Evolutionary conservation across 2,888 invertebrate genomes (phyloP).

Genomic region (Smittia sp.): DNA sequence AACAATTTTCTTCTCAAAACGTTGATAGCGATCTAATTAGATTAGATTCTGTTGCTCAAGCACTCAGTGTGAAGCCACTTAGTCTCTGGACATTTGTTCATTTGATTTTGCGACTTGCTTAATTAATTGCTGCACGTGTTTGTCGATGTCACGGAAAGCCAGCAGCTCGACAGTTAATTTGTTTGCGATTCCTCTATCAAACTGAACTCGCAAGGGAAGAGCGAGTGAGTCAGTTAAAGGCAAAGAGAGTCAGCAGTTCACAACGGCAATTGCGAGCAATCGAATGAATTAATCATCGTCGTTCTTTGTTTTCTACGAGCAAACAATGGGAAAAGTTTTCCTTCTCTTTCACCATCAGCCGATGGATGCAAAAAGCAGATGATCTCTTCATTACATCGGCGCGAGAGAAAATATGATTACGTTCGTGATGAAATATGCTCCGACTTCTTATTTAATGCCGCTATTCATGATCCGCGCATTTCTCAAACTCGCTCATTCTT

Average conservation of each 20-base stretch:
- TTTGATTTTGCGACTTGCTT: too few relatives aligned
- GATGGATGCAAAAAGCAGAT: conserved; percentile 1
- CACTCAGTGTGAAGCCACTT: too few relatives aligned
- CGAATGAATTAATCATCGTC: conserved; percentile 33
- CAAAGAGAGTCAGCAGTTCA: background rate
- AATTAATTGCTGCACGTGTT: too few relatives aligned
- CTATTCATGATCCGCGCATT: conserved; percentile 28
- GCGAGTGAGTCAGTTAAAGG: background rate
- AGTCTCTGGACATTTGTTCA: too few relatives aligned
- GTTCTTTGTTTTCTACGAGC: background rate
- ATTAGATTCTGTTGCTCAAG: too few relatives aligned
- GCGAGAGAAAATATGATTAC: background rate
- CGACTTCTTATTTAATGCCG: conserved; percentile 15
- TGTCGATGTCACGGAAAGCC: too few relatives aligned
- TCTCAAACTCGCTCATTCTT: background rate
- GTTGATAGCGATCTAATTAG: conserved; percentile 2
- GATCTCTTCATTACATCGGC: conserved; percentile 29
- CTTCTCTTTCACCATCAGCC: conserved; percentile 1
- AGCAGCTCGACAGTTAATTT: too few relatives aligned
- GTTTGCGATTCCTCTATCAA: too few relatives aligned
- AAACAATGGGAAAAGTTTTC: conserved; percentile 34
- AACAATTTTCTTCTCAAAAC: conserved; percentile 7
- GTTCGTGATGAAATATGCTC: conserved; percentile 31
- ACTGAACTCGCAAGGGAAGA: background rate
- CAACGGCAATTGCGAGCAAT: conserved; percentile 28